These are phyloP conservation scores for Sorex araneus DNA, from an alignment of 2,113 vertebrate species.

Conservation along the genomic window DNA sequence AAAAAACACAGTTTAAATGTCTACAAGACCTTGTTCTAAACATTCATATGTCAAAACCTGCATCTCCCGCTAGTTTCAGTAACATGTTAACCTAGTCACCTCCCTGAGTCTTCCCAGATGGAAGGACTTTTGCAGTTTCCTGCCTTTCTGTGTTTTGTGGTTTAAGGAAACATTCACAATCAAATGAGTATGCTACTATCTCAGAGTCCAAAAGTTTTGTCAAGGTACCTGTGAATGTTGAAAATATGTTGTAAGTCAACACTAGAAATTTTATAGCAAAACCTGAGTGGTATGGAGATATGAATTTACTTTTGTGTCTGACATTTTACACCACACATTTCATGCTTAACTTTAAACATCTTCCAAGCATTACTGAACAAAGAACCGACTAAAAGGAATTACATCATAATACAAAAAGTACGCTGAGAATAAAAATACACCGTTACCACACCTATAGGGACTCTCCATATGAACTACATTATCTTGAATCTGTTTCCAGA, in stretches of 20 bases:
- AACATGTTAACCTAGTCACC: constrained; percentile 91
- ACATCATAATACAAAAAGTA: neutral
- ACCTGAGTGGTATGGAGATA: constrained; percentile 39
- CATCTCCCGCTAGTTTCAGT: constrained; percentile 90
- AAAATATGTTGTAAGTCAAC: constrained; percentile 52
- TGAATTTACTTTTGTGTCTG: constrained; percentile 45
- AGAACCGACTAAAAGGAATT: constrained; percentile 34
- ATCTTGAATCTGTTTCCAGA: constrained; percentile 37
- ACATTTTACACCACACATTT: constrained; percentile 63
- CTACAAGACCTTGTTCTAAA: constrained; percentile 55
- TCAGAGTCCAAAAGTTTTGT: constrained; percentile 46
- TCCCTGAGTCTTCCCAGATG: constrained; percentile 85
- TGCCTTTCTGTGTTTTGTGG: constrained; percentile 53
- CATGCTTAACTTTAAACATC: constrained; percentile 34
- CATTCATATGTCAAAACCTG: constrained; percentile 68
- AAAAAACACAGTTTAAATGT: constrained; percentile 49
- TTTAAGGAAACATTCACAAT: constrained; percentile 64
- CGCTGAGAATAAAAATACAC: constrained; percentile 49
- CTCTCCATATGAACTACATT: neutral
- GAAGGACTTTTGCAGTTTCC: constrained; percentile 52
- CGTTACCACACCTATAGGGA: neutral
- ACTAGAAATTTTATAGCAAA: constrained; percentile 70
- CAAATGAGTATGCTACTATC: constrained; percentile 59
- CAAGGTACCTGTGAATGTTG: constrained; percentile 37
- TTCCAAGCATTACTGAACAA: constrained; percentile 58